phyloP scores from a whole-genome alignment of 2,797 vertebrate genomes.

The Gymnothorax javanicus region DNA sequence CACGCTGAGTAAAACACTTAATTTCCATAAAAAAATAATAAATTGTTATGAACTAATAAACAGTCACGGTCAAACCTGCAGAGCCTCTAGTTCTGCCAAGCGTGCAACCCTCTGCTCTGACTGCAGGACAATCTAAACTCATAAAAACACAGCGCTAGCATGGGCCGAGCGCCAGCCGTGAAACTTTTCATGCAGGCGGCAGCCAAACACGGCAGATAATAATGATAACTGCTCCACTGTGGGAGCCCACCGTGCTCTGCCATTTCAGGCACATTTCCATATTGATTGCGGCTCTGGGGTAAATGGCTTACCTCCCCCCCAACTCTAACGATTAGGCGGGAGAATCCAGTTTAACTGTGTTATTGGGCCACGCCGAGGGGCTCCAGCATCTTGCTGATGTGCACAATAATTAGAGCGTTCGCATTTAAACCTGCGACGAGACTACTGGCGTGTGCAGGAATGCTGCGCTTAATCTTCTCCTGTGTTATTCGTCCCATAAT shows the following conservation, averaged over 20 bases:
- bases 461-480: not conserved
- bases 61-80: too few species aligned
- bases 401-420: not conserved
- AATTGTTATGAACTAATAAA: too few species aligned
- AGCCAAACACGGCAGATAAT: conserved; percentile 56
- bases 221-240: conserved; percentile 63
- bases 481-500: not conserved
- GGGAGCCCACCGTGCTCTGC: conserved; percentile 50
- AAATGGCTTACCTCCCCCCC: conserved; percentile 38
- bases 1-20: too few species aligned
- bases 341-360: conserved; percentile 14
- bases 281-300: conserved; percentile 64
- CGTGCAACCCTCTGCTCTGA: conserved; percentile 39
- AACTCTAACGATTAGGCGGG: conserved; percentile 36
- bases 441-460: not conserved
- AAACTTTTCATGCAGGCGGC: conserved; percentile 49
- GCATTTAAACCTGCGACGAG: not conserved
- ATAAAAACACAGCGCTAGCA: conserved; percentile 61
- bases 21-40: too few species aligned
- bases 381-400: not conserved
- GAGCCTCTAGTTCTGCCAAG: too few species aligned
- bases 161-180: conserved; percentile 58
- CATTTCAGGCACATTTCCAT: conserved; percentile 67
- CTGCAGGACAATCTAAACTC: conserved; percentile 42
- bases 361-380: not conserved